A percentile compares a stretch with the other conserved stretches of the same genome.
phyloP scores from a whole-genome alignment of 2,797 vertebrate species.

The Crax fasciolata region DNA sequence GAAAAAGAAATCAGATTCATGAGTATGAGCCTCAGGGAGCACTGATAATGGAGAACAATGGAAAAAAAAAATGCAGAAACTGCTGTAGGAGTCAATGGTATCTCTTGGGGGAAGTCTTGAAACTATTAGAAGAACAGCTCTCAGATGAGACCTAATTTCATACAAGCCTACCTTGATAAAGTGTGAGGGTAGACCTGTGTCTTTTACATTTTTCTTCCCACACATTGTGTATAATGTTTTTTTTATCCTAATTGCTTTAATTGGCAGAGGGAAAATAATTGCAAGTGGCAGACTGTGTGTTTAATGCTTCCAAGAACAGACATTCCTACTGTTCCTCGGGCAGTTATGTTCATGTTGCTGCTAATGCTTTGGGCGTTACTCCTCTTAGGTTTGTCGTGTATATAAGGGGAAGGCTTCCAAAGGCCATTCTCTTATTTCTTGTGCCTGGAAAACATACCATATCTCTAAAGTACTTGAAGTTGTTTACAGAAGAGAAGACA shows the following conservation, averaged over 20 bases:
- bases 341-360: not conserved
- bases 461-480: not conserved
- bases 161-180: not conserved
- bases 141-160: not conserved
- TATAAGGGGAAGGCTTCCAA: not conserved
- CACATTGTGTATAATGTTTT: not conserved
- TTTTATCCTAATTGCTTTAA: not conserved
- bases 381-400: not conserved
- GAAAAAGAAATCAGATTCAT: not conserved
- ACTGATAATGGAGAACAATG: not conserved
- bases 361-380: not conserved
- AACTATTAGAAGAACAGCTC: not conserved
- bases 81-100: not conserved
- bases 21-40: not conserved
- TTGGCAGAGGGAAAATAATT: not conserved
- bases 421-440: not conserved
- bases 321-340: not conserved
- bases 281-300: not conserved
- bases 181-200: not conserved
- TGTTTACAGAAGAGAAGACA: not conserved
- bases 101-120: not conserved
- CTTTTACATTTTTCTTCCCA: not conserved
- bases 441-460: not conserved
- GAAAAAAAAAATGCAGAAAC: not conserved
- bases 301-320: not conserved